Conservation (phyloP, 2,797 vertebrate genomes). For the Enteromius unitaeniatus region DNA sequence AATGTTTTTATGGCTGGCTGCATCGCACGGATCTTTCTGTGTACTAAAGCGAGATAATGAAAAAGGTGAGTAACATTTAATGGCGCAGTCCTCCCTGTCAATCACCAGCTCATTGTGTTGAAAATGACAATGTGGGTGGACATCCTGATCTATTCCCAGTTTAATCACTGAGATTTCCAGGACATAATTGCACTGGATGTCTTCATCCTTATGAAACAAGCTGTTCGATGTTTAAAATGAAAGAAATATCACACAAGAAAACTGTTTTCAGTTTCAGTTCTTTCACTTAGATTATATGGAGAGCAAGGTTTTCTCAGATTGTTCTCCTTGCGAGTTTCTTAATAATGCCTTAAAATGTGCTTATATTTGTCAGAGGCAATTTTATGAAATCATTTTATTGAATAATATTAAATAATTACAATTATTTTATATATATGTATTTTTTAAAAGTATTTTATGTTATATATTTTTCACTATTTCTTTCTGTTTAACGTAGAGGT, state of each 20-base stretch:
- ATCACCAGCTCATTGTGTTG: constrained; percentile 22
- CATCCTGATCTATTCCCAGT: constrained; percentile 22
- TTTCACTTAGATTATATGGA: background rate
- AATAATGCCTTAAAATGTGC: background rate
- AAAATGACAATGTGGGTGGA: constrained; percentile 30
- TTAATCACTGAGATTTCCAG: constrained; percentile 19
- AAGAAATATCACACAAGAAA: constrained; percentile 23
- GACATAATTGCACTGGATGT: constrained; percentile 31
- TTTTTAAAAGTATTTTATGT: no score
- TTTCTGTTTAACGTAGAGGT: background rate
- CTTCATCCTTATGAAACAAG: constrained; percentile 17
- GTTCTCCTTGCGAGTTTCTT: background rate
- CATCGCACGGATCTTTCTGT: constrained; percentile 63
- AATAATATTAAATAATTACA: no score
- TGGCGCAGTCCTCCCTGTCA: constrained; percentile 2
- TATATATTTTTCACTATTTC: background rate
- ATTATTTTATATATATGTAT: background rate
- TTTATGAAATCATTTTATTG: no score
- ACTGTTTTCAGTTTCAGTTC: background rate
- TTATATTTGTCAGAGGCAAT: background rate
- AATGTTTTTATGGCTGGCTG: constrained; percentile 66
- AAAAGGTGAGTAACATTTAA: constrained; percentile 29
- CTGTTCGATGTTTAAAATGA: background rate
- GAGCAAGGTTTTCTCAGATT: background rate
- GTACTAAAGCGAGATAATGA: constrained; percentile 63